Base-by-base conservation (phyloP, 2,888 invertebrate genomes). In the Troides helena region DNA sequence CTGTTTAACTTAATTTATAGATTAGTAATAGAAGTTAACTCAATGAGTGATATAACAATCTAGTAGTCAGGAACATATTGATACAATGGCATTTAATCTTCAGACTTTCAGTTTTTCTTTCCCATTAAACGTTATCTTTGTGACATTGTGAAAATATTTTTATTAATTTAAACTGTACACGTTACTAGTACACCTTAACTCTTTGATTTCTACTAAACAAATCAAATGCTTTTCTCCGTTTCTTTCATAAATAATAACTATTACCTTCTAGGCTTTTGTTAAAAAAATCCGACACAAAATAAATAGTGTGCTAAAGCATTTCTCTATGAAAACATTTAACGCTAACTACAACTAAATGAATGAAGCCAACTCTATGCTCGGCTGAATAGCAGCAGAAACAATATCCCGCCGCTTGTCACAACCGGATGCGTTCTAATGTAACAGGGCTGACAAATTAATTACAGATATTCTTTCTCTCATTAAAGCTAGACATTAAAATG, bases 371-470 rank as follows among this genome's bases (percentile, higher is more conserved):
- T 64, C 36, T 64, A 53, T 39, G 75, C 78, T 80, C 79, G 76
- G 75, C 80, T 78, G 75, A 79, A 77, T 64, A 60, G 63, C 80
- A 77, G 74, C 78, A 77, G 78, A 81, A 85, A 83, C 83, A 84
- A 83, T 83, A 80, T 79, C 76, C 77, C 75, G 75, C 77, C 68
- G 78, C 76, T 80, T 79, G 80, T 81, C 82, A 80, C 78, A 74
- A 76, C 75, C 76, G 80, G 75, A 79, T 79, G 74, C 78, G 72
- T 72, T 64, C 73, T 74, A 72, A 73, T 72, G 68, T 70, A 62
- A 62, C 75, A 83, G 78, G 78, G 80, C 74, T 83, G 84, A 79
- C 80, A 81, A 50, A 63, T 46, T 43, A 57, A 56, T 62, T 58
- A 57, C 36, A 30, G 21, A 46, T 74, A 67, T 74, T 43, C 57